phyloP scores from a whole-genome alignment of 2,113 vertebrate genomes.

The Indicator maculatus region DNA sequence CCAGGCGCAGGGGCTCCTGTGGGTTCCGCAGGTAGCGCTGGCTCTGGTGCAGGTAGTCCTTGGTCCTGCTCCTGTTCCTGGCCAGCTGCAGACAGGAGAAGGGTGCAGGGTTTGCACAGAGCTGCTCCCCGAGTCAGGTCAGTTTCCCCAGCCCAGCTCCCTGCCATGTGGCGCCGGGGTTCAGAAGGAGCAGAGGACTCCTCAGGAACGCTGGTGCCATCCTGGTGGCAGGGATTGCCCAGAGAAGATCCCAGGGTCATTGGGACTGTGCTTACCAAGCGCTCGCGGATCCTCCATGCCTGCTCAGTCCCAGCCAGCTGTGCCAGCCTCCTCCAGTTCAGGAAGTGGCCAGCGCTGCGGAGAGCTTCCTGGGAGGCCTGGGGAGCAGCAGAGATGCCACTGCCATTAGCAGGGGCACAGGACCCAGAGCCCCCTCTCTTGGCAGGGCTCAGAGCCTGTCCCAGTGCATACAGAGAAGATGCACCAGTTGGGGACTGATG shows the following conservation, averaged over 20 bases:
- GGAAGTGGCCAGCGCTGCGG: accelerated
- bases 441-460: neutral
- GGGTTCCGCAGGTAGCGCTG: neutral
- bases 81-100: neutral
- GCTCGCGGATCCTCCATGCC: neutral
- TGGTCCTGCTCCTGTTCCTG: neutral
- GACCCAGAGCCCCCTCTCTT: neutral
- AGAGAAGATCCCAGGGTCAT: accelerated
- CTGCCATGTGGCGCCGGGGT: accelerated
- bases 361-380: neutral
- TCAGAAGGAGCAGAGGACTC: neutral
- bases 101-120: neutral
- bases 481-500: neutral
- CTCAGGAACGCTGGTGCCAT: neutral
- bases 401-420: accelerated
- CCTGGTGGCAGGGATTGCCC: too few species aligned
- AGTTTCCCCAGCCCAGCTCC: neutral
- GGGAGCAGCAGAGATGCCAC: neutral
- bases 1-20: neutral
- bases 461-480: neutral
- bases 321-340: neutral
- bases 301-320: neutral
- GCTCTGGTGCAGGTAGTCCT: neutral
- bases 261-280: neutral
- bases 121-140: accelerated